Evolutionary conservation across 2,888 invertebrate species (phyloP), one percentile per base, ranked within the genome.

Genomic region (Drosophila dives): DNA sequence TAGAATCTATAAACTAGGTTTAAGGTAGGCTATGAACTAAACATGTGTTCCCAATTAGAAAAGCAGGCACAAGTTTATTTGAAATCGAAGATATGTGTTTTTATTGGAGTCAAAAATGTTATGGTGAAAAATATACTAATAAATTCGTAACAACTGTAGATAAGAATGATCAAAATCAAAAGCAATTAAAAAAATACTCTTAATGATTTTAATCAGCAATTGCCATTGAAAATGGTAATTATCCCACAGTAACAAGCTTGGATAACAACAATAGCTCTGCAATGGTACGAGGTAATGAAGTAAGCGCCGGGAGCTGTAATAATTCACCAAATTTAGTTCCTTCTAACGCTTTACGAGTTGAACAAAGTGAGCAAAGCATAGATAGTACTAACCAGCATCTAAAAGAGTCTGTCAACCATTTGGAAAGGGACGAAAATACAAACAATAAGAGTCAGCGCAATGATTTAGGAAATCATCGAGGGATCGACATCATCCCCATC

Each of bases 221-320:
- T 64, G 70, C 91, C 49, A 82, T 90, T 62, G 91, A 90, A 67
- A 88, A 81, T 65, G 90, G 81, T 53, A 86, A 72, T 62, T 91
- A 90, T 49, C 59, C 87, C 33, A 70, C 87, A 55, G 75, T 91
- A 55, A 75, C 81, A n/a, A 81, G 78, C 67, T 64, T 89, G 79
- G 86, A 91, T 54, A 80, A 71, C 68, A 71, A 70, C 48, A 69
- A 71, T 50, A 74, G 15, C 49, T 45, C 75, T 11, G 55, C 75
- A 15, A 50, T 63, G 33, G 42, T 72, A 29, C 77, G 77, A 53
- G 75, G 51, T 12, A 65, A 38, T 20, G 72, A 63, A 55, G 36
- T 51, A 7, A 63, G 56, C 42, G 48, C 62, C 7, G 77, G 56
- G 2, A 62, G 36, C 42, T 67, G 62, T 36, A 56, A 65, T 56